phyloP scores from a whole-genome alignment of 2,797 vertebrate species.

The Pangasius djambal region DNA sequence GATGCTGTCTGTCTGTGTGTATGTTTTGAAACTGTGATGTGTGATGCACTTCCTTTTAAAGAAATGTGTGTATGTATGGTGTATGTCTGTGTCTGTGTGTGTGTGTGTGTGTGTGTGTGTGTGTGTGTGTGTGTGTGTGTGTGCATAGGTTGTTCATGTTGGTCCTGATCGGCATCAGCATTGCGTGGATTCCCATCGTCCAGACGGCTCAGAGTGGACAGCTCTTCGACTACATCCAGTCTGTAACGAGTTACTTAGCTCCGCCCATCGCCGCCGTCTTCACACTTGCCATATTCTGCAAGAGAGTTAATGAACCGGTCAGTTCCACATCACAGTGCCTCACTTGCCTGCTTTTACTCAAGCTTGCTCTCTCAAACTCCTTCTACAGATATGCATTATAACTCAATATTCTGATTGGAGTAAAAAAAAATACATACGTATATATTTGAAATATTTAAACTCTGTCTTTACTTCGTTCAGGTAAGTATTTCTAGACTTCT shows the following conservation, averaged over 20 bases:
- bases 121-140: slow-evolving; percentile 20
- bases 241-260: slow-evolving; percentile 55
- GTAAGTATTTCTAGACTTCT: no score
- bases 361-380: neutral
- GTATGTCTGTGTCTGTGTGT: slow-evolving; percentile 22
- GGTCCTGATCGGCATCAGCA: slow-evolving; percentile 85
- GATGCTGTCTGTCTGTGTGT: neutral
- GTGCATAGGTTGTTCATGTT: slow-evolving; percentile 84
- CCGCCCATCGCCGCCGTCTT: slow-evolving; percentile 56
- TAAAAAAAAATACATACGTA: no score
- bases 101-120: slow-evolving; percentile 28
- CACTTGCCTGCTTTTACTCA: no score
- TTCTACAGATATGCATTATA: no score
- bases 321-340: neutral
- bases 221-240: slow-evolving; percentile 87
- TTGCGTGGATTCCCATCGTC: slow-evolving; percentile 92
- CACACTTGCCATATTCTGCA: slow-evolving; percentile 50
- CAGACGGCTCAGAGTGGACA: slow-evolving; percentile 88
- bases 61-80: slow-evolving; percentile 15
- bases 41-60: neutral
- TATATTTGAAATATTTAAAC: no score
- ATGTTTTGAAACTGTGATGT: neutral
- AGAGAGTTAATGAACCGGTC: slow-evolving; percentile 55
- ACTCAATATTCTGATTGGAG: no score
- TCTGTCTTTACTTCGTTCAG: no score